phyloP scores from a whole-genome alignment of 2,888 invertebrate genomes.

The Catocala nupta region DNA sequence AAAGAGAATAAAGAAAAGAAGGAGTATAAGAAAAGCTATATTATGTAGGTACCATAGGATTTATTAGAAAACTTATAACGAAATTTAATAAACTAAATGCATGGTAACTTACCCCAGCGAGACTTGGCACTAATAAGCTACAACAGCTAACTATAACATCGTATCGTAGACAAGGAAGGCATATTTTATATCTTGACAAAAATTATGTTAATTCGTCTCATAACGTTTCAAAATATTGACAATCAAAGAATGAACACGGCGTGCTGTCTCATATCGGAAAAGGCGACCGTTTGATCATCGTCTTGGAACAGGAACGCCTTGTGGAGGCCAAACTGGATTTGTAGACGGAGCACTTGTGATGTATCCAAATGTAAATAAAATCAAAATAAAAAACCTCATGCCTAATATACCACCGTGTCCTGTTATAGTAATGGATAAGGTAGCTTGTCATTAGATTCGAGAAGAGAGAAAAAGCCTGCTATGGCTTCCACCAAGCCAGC shows the following conservation, averaged over 20 bases:
- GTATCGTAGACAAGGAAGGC: too few relatives aligned
- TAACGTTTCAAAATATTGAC: constrained; percentile 11
- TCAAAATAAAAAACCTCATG: background rate
- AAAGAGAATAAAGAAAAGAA: too few relatives aligned
- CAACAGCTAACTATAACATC: too few relatives aligned
- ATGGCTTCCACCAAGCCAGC: constrained; percentile 2
- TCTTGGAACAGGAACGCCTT: too few relatives aligned
- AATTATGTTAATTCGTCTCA: background rate
- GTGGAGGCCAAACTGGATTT: constrained; percentile 8
- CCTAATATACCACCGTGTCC: background rate
- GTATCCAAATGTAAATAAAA: constrained; percentile 12
- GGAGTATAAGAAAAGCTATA: too few relatives aligned
- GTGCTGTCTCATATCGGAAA: constrained; percentile 14
- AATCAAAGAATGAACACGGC: constrained; percentile 10
- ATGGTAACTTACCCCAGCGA: too few relatives aligned
- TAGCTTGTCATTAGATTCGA: constrained; percentile 2
- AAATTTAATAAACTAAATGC: too few relatives aligned
- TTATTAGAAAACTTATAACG: too few relatives aligned
- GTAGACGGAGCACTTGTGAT: constrained; percentile 10
- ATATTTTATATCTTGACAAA: too few relatives aligned
- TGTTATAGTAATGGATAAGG: constrained; percentile 6
- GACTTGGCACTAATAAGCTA: too few relatives aligned
- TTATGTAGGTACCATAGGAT: too few relatives aligned
- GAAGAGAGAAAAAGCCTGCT: constrained; percentile 4
- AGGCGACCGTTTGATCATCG: constrained; percentile 11